Evolutionary conservation across 2,113 vertebrate species (phyloP), one percentile per base, ranked within the genome.

Genomic region (Anolis carolinensis): DNA sequence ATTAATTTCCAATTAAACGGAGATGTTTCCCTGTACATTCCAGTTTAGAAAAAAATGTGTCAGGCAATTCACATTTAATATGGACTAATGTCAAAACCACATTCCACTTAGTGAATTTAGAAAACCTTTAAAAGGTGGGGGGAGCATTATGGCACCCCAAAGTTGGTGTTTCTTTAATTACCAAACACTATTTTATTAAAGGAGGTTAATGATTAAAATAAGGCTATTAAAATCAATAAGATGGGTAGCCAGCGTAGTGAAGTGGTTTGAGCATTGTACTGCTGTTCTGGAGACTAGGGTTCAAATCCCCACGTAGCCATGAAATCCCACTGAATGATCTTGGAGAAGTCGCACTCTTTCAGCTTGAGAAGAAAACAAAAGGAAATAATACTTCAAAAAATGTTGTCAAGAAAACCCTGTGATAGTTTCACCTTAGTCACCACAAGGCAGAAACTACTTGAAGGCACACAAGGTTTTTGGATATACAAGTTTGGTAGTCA

Each of bases 1-100:
- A 93, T 74, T 86, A 27, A 86, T 83, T 81, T 71, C 78, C 86
- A 48, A 94, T 94, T 87, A 92, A 92, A 79, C 92, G 93, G n/a
- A 20, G 39, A 89, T 89, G 82, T 79, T 76, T 93, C 88, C 81
- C 86, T 92, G 94, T 76, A 94, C 89, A 92, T 88, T 84, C 70
- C 21, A n/a, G 89, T 63, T 88, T 52, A 82, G 67, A 44, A 71
- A 9, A 48, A 81, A 67, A 67, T 68, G 23, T 59, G 14, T 16
- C 55, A 59, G 55, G 18, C 23, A 90, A 86, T 91, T 82, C 91
- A 90, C 1, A 0, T 32, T 18, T 16, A 86, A 52, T 80, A 68
- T 34, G 68, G 21, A 20, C 44, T 79, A 50, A 55, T 39, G 50
- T 71, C 67, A 16, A 78, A 82, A 77, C 39, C 6, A 44, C 59